Evolutionary conservation across 23 tunicate genomes (phyloP).

Genomic region (Styela plicata): DNA sequence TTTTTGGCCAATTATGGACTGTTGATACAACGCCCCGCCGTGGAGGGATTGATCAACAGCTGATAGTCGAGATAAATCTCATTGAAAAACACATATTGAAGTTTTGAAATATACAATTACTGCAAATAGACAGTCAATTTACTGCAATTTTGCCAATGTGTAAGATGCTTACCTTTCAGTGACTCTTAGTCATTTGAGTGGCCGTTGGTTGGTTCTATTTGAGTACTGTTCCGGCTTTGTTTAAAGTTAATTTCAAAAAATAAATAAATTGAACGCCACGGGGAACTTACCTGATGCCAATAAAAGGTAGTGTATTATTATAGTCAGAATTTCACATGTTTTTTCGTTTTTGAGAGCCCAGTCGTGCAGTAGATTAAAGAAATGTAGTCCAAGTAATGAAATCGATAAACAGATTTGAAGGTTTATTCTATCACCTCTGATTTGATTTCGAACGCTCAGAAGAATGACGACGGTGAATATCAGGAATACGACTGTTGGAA

Average conservation of each 20-base stretch:
- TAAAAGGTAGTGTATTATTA: neutral
- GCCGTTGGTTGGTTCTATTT: no score
- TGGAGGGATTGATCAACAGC: no score
- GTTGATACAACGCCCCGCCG: no score
- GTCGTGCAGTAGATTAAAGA: constrained; percentile 5
- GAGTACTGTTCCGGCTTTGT: no score
- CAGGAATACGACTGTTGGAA: neutral
- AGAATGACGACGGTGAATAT: neutral
- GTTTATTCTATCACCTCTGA: neutral
- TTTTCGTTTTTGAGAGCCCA: neutral
- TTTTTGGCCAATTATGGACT: no score
- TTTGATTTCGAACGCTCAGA: neutral
- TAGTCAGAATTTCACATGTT: neutral
- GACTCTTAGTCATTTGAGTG: no score
- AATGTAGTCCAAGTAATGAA: neutral
- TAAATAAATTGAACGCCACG: neutral
- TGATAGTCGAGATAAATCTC: no score
- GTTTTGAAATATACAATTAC: no score
- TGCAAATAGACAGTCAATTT: no score
- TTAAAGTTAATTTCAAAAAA: neutral
- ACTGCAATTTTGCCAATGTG: no score
- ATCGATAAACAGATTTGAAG: neutral
- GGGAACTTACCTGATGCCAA: neutral
- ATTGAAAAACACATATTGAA: no score
- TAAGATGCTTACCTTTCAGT: no score